A percentile compares a stretch with the other conserved stretches of the same genome.
Evolutionary conservation across 2,113 vertebrate genomes (phyloP).

Genomic region (Malurus elegans): DNA sequence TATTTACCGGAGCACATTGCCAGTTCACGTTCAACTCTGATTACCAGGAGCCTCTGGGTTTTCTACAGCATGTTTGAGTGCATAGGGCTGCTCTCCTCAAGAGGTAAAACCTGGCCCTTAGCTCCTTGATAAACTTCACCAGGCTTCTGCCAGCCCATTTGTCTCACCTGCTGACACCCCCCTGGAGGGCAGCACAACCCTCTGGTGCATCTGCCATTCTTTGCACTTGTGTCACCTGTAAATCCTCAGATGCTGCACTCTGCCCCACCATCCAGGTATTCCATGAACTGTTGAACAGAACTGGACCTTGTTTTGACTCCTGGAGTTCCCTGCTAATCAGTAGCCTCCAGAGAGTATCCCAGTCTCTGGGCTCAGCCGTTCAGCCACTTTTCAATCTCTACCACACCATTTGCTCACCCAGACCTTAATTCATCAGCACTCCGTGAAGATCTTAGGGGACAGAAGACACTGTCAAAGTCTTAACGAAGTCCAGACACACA

Average conservation of each 20-base stretch:
- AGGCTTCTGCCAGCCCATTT: background rate
- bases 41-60: background rate
- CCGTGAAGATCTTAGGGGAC: accelerated
- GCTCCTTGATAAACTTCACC: background rate
- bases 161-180: accelerated
- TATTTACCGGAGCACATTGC: accelerated
- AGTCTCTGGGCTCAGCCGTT: accelerated
- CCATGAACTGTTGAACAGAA: accelerated
- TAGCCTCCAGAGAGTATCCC: accelerated
- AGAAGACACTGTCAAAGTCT: accelerated
- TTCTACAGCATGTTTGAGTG: accelerated
- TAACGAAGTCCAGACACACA: accelerated
- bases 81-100: accelerated
- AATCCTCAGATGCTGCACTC: background rate
- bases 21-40: accelerated
- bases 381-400: background rate
- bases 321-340: accelerated
- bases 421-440: background rate
- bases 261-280: background rate
- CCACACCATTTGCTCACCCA: background rate
- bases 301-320: accelerated
- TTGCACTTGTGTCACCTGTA: accelerated
- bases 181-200: accelerated
- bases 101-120: accelerated
- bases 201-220: background rate